Evolutionary conservation across 2,888 invertebrate genomes (phyloP).

Genomic region (Lasioglossum calceatum): DNA sequence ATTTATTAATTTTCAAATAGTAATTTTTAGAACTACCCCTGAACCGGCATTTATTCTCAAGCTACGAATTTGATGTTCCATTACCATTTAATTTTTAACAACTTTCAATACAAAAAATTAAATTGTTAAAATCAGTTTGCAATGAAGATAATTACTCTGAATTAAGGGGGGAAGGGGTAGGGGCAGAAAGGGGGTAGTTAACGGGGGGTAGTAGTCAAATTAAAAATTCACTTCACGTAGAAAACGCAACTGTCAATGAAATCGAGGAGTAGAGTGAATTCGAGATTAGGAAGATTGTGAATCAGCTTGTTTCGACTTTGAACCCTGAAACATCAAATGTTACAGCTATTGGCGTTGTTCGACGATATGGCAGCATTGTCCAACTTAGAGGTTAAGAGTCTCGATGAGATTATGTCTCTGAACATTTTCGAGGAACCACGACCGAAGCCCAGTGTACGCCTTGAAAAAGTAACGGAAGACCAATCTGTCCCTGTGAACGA

Average conservation of each 20-base stretch:
- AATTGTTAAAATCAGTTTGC: no score
- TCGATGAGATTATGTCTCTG: neutral
- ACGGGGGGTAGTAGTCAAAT: no score
- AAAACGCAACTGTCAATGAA: neutral
- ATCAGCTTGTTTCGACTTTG: neutral
- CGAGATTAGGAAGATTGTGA: neutral
- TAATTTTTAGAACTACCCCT: no score
- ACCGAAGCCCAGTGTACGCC: neutral
- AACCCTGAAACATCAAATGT: neutral
- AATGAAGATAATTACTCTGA: no score
- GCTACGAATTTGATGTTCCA: no score
- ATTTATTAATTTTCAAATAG: neutral
- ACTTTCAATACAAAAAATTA: no score
- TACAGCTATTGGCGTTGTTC: conserved; percentile 44
- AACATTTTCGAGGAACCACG: neutral
- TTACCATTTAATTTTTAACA: no score
- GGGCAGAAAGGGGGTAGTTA: no score
- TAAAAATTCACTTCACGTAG: neutral
- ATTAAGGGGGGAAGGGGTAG: no score
- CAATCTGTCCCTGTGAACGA: neutral
- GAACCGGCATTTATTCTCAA: no score
- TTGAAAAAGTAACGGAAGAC: neutral
- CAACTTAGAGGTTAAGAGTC: neutral
- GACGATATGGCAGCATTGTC: conserved; percentile 20
- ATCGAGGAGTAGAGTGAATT: neutral